Evolutionary conservation across 2,113 vertebrate species (phyloP).

Genomic region (Calonectris borealis): DNA sequence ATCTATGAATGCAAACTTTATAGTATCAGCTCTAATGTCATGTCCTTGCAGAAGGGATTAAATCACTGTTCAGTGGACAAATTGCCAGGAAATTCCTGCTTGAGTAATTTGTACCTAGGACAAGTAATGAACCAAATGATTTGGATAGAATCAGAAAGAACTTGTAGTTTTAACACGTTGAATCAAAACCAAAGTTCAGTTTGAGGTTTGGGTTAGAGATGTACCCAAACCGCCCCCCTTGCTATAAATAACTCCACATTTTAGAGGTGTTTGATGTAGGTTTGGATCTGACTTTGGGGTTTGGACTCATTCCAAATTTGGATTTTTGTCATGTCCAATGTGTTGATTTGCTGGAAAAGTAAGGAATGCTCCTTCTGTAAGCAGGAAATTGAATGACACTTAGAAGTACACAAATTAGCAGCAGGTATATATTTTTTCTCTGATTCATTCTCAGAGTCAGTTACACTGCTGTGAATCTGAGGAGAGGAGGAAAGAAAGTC

Average conservation of each 20-base stretch:
- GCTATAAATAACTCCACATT: background rate
- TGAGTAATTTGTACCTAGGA: background rate
- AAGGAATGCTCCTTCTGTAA: background rate
- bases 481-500: background rate
- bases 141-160: background rate
- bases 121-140: background rate
- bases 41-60: constrained; percentile 15
- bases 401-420: background rate
- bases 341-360: background rate
- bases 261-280: background rate
- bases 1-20: background rate
- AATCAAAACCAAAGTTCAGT: background rate
- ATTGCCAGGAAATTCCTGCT: background rate
- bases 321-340: background rate
- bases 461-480: background rate
- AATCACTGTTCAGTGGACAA: background rate
- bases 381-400: background rate
- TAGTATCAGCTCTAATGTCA: background rate
- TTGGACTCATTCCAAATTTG: background rate
- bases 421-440: background rate
- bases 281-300: background rate
- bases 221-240: background rate
- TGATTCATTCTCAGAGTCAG: background rate
- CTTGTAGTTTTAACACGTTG: background rate
- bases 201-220: background rate